Percentiles rank a stretch among this genome's conserved stretches.
Evolutionary conservation across 2,888 invertebrate species (phyloP).

Genomic region (Luperina nickerlii): DNA sequence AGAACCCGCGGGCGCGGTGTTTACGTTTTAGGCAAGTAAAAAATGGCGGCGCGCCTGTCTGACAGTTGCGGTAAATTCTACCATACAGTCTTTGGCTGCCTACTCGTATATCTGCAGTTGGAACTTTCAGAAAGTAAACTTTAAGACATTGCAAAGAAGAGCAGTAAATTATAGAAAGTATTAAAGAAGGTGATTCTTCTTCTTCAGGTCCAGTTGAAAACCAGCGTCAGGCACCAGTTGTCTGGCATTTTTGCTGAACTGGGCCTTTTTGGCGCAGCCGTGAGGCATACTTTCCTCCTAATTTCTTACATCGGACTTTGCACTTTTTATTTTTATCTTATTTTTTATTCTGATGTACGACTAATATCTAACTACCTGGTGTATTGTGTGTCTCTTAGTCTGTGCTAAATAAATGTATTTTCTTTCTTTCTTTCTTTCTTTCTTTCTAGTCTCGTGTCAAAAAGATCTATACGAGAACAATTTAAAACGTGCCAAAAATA

Average conservation of each 20-base stretch:
- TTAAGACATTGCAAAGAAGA: slow-evolving; percentile 39
- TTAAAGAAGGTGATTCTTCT: slow-evolving; percentile 22
- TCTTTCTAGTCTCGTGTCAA: background rate
- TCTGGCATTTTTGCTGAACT: no score
- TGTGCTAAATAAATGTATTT: no score
- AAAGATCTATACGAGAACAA: background rate
- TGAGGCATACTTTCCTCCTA: no score
- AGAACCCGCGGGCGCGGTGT: slow-evolving; percentile 58
- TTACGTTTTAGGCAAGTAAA: slow-evolving; percentile 60
- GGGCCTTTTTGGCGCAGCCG: no score
- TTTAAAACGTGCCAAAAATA: background rate
- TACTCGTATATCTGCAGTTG: slow-evolving; percentile 44
- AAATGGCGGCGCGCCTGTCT: slow-evolving; percentile 41
- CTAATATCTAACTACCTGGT: no score
- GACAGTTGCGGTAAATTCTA: slow-evolving; percentile 20
- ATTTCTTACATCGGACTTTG: no score
- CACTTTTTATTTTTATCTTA: no score
- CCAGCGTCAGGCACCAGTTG: no score
- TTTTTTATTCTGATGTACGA: no score
- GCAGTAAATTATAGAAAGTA: slow-evolving; percentile 47
- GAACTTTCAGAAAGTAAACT: slow-evolving; percentile 27
- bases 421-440: no score
- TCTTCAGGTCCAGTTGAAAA: no score
- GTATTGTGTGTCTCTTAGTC: no score
- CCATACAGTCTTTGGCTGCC: background rate